Evolutionary conservation across 2,797 vertebrate species (phyloP), one percentile per base, ranked within the genome.

Genomic region (Myripristis jacobus): DNA sequence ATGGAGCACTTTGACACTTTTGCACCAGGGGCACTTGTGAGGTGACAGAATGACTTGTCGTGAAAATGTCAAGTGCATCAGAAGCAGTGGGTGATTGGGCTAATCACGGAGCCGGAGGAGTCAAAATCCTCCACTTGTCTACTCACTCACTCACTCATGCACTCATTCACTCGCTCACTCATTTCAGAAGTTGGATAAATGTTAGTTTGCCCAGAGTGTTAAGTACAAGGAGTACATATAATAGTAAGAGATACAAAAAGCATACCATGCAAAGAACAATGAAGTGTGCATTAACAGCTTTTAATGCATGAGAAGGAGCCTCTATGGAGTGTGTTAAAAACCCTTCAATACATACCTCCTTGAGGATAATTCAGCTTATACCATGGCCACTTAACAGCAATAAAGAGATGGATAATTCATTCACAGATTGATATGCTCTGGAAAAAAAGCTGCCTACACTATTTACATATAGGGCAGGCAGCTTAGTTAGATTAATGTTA

Each of bases 11-110:
- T 89, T 87, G 83, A 80, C 87, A 87, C 88, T 82, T 87, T 87
- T 81, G 88, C 89, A 86, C 84, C 85, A 85, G 83, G 85, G 89
- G 86, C 82, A 75, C 88, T 87, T 86, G 85, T 81, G 91, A 85
- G 29, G 70, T 85, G 89, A 89, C 87, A 81, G 84, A 88, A 88
- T 91, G 88, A 91, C 88, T 90, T 86, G 85, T 88, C 47, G 79
- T 83, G 88, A 88, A 89, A 91, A 90, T 91, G 92, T 92, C 90
- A 90, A 91, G 82, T 88, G 85, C 90, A 88, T 92, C 90, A 93
- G 84, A 89, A 86, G 78, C 87, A 92, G 82, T 78, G 86, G 91
- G 86, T 83, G 89, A 93, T 88, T 81, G 77, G 86, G 80, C 88
- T 92, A 90, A 93, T 94, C 85, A 90, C 85, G 86, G 84, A 86